Percentiles rank a stretch among this genome's conserved stretches.
These are phyloP conservation scores for Plumapathes pennacea DNA, from an alignment of 92 coral and sea anemone species.

Conservation along the genomic window DNA sequence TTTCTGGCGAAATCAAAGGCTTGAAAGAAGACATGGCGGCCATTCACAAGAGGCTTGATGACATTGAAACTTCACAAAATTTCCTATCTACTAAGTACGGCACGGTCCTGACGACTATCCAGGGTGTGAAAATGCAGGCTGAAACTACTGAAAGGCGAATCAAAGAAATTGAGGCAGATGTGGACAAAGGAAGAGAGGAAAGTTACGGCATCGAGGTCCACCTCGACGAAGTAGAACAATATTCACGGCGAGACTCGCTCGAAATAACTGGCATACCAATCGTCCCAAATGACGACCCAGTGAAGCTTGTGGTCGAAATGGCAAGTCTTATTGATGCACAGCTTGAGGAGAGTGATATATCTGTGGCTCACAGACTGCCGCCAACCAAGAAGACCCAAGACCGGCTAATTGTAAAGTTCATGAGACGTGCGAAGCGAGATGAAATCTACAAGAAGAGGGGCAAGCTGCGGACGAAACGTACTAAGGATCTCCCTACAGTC, in stretches of 20 bases:
- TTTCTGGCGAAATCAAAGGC: too few species aligned
- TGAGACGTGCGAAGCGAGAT: slow-evolving; percentile 18
- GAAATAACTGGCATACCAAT: slow-evolving; percentile 47
- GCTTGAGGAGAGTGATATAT: slow-evolving; percentile 35
- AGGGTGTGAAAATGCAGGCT: too few species aligned
- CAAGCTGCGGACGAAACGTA: not conserved
- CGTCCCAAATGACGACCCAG: slow-evolving; percentile 25
- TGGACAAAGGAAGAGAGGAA: too few species aligned
- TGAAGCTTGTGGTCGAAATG: slow-evolving; percentile 12
- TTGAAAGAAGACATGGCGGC: too few species aligned
- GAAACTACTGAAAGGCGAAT: too few species aligned
- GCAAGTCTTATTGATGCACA: too few species aligned
- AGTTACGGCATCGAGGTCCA: slow-evolving; percentile 19
- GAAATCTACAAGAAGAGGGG: slow-evolving; percentile 20
- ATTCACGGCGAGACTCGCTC: slow-evolving; percentile 29
- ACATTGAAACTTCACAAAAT: slow-evolving; percentile 15
- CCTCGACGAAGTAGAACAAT: slow-evolving; percentile 47
- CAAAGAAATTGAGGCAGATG: too few species aligned
- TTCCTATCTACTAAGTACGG: slow-evolving; percentile 19
- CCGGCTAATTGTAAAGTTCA: slow-evolving; percentile 49
- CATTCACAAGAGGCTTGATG: slow-evolving; percentile 7
- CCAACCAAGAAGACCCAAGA: slow-evolving; percentile 38
- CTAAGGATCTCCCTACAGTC: slow-evolving; percentile 13
- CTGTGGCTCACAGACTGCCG: slow-evolving; percentile 46
- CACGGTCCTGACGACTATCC: slow-evolving; percentile 6